phyloP scores from a whole-genome alignment of 2,113 vertebrate genomes.

The Aptenodytes forsteri region DNA sequence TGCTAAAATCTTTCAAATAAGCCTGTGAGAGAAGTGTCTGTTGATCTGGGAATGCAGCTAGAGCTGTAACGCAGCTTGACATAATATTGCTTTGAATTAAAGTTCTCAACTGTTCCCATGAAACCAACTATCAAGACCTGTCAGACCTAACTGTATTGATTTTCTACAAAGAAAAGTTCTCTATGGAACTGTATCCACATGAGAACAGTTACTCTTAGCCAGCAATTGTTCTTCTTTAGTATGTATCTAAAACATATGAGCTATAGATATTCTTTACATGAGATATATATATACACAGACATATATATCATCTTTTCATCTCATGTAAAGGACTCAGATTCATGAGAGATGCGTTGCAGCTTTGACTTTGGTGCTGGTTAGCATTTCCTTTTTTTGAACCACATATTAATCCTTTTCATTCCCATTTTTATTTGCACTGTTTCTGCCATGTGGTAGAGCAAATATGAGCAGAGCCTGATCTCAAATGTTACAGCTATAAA shows the following conservation, averaged over 20 bases:
- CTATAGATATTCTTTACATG: neutral
- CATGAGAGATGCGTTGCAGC: neutral
- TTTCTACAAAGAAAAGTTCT: neutral
- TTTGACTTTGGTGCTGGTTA: neutral
- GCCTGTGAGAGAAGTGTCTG: neutral
- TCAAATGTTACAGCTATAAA: neutral
- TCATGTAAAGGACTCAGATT: neutral
- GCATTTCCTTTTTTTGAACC: neutral
- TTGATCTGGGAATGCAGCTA: neutral
- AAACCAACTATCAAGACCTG: neutral
- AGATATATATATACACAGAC: fast-evolving
- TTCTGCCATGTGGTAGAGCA: neutral
- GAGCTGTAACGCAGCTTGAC: neutral
- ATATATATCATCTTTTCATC: neutral
- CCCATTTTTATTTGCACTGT: neutral
- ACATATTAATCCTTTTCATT: neutral
- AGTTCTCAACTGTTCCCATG: neutral
- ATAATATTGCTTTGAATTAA: neutral
- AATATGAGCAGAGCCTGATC: neutral
- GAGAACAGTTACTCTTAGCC: neutral
- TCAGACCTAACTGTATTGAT: neutral
- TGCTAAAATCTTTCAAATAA: constrained; percentile 28
- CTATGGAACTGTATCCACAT: neutral
- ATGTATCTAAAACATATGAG: neutral
- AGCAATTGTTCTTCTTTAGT: neutral